Evolutionary conservation across 2,888 invertebrate genomes (phyloP).

Genomic region (Thysanoteuthis rhombus): DNA sequence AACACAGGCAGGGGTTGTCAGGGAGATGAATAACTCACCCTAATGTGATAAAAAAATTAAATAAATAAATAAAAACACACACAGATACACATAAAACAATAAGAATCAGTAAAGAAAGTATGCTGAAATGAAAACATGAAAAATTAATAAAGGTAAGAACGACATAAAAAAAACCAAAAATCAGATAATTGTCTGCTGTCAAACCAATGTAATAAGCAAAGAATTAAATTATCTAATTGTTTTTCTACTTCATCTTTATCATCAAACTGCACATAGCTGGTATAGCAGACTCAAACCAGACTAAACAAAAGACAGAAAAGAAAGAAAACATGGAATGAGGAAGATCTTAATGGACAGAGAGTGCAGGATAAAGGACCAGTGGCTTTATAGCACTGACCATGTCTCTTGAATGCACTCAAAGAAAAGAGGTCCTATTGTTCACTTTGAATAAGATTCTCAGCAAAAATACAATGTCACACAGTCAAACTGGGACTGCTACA

Average conservation of each 20-base stretch:
- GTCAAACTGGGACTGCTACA: background rate
- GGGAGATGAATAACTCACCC: background rate
- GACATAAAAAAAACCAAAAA: background rate
- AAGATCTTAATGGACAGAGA: conserved; percentile 12
- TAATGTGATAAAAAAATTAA: background rate
- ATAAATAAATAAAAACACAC: background rate
- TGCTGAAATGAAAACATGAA: background rate
- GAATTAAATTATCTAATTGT: background rate
- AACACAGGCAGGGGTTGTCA: background rate
- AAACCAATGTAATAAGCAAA: background rate
- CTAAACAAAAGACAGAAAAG: background rate
- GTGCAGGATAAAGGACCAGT: background rate
- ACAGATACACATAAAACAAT: background rate
- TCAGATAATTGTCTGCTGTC: background rate
- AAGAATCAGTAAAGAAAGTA: background rate
- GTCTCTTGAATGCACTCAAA: background rate
- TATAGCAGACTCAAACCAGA: background rate
- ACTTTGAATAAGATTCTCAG: background rate
- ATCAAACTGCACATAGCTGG: background rate
- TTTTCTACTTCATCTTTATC: background rate
- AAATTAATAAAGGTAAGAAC: background rate
- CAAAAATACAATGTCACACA: background rate
- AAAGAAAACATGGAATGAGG: background rate
- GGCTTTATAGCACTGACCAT: background rate
- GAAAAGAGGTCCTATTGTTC: background rate